Conservation (phyloP, 2,797 vertebrate species). For the Rhinatrema bivittatum region DNA sequence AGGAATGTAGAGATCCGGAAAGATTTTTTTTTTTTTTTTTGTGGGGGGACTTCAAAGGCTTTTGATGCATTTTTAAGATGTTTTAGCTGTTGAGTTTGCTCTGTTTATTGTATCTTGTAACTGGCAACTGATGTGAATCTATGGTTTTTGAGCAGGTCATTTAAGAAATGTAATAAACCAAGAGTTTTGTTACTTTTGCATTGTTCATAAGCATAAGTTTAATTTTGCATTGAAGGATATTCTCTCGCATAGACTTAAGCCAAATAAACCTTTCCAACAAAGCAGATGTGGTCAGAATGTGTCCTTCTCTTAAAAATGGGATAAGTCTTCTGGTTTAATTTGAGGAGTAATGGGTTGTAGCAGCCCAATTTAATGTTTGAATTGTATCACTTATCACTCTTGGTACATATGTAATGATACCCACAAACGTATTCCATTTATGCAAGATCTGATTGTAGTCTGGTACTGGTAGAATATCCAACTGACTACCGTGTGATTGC, state of each 20-base stretch:
- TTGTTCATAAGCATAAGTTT: conserved; percentile 38
- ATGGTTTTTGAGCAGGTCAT: conserved; percentile 54
- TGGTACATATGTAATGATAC: too few species aligned
- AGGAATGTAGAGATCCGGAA: conserved; percentile 56
- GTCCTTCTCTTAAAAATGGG: too few species aligned
- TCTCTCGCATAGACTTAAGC: conserved; percentile 9
- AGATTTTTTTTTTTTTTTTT: conserved; percentile 64
- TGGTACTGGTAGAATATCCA: too few species aligned
- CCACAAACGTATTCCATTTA: too few species aligned
- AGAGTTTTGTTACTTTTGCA: conserved; percentile 43
- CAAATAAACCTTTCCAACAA: conserved; percentile 20
- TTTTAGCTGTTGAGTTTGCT: conserved; percentile 60
- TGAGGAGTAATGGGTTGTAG: too few species aligned
- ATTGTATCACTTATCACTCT: too few species aligned
- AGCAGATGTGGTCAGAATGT: conserved; percentile 16
- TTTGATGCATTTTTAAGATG: conserved; percentile 66
- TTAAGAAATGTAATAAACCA: conserved; percentile 46
- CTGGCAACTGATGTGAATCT: conserved; percentile 60
- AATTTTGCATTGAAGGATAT: conserved; percentile 16
- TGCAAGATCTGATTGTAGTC: too few species aligned
- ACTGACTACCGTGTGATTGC: too few species aligned
- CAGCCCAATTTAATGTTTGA: too few species aligned
- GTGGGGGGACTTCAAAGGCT: conserved; percentile 65
- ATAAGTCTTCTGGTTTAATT: too few species aligned
- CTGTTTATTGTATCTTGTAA: conserved; percentile 59